phyloP scores from a whole-genome alignment of 1,140 invertebrate genomes.

The Panagrolaimus sp. region DNA sequence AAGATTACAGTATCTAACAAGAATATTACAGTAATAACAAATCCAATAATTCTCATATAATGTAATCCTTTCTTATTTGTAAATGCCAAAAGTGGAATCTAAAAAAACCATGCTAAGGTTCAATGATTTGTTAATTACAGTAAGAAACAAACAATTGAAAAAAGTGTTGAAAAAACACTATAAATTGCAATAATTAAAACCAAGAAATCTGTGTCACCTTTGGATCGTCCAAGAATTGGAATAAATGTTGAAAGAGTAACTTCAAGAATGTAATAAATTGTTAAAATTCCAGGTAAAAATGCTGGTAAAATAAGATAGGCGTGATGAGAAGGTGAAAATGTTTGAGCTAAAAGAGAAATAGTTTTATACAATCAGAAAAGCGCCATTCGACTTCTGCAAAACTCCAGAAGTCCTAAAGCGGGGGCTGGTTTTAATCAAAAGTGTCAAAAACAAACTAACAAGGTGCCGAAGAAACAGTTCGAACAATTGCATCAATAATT shows the following conservation, averaged over 20 bases:
- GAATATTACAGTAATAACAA: not conserved
- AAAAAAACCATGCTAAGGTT: not conserved
- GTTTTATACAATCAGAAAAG: too few relatives aligned
- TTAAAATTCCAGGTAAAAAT: not conserved
- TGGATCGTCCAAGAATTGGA: conserved; percentile 9
- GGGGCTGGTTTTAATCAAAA: not conserved
- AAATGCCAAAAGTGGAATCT: not conserved
- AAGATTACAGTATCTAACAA: not conserved
- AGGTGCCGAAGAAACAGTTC: not conserved
- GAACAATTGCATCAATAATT: not conserved
- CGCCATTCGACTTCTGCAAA: too few relatives aligned
- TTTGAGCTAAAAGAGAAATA: not conserved
- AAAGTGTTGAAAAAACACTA: not conserved
- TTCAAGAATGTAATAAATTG: not conserved
- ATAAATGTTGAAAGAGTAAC: not conserved
- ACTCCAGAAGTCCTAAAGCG: too few relatives aligned
- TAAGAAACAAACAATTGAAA: too few relatives aligned
- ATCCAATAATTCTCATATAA: not conserved
- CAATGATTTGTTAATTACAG: too few relatives aligned
- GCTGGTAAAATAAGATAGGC: not conserved
- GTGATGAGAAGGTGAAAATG: not conserved
- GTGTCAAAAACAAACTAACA: not conserved
- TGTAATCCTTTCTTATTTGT: conserved; percentile 4
- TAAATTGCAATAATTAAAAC: not conserved
- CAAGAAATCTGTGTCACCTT: conserved; percentile 8